Evolutionary conservation across 2,888 invertebrate genomes (phyloP), one percentile per base, ranked within the genome.

Genomic region (Geotrupes spiniger): DNA sequence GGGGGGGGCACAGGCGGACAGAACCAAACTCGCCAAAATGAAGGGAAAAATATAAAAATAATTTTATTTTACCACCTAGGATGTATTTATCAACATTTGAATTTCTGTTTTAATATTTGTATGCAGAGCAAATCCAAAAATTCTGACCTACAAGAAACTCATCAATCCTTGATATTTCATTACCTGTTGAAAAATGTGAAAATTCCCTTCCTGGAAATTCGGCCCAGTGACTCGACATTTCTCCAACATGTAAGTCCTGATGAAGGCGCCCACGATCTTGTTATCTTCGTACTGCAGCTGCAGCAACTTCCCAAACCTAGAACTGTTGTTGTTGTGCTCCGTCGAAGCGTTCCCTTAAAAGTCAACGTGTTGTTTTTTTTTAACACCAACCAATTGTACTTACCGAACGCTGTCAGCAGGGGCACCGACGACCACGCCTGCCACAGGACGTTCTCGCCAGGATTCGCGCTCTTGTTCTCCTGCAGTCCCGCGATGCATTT

Each of bases 111-210:
- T 40, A n/a, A n/a, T n/a, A n/a, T n/a, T n/a, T n/a, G n/a, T n/a
- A n/a, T n/a, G n/a, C n/a, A n/a, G n/a, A n/a, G n/a, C n/a, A n/a
- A n/a, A n/a, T n/a, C n/a, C n/a, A n/a, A n/a, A n/a, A n/a, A n/a
- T n/a, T n/a, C n/a, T n/a, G n/a, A n/a, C n/a, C n/a, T n/a, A n/a
- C n/a, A n/a, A n/a, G n/a, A n/a, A n/a, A n/a, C n/a, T n/a, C n/a
- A n/a, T n/a, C n/a, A n/a, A n/a, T n/a, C n/a, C n/a, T n/a, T n/a
- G n/a, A n/a, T n/a, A n/a, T n/a, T n/a, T n/a, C n/a, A 25, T 15
- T 38, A 55, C 53, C 69, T 75, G 74, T 53, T 65, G 61, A 53
- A 75, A 74, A 43, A 75, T 74, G 42, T 74, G 71, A 53, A 74
- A 75, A 54, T 74, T 74, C 10, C 60, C 58, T 51, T 63, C 63